Evolutionary conservation across 2,113 vertebrate species (phyloP), one percentile per base, ranked within the genome.

Genomic region (Microcebus griseorufus): DNA sequence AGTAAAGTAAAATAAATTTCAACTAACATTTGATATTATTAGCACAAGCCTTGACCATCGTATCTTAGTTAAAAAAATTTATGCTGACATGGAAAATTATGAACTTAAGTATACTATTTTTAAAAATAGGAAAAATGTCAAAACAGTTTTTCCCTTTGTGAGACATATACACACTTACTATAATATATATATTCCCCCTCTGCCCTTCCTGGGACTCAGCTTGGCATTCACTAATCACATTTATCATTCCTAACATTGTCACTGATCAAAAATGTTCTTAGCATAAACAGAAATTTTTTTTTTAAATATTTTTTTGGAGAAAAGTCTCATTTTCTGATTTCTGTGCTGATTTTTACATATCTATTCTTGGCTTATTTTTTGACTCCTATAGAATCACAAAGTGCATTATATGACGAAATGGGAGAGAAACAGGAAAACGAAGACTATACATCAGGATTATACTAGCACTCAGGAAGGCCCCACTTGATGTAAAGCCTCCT

Each of bases 101-200:
- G 94, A 95, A 80, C 20, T 93, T 65, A 12, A 48, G 95, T 97
- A 95, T 98, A 97, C 95, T 96, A 58, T 95, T 97, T 98, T 93
- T 95, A 92, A 80, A 96, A 97, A 97, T 27, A 97, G 80, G 78
- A 96, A 95, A 95, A 73, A 73, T 89, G 96, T 51, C 42, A 87
- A 88, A 95, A 69, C 85, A 91, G 48, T 62, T 96, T 73, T 75
- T 81, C 75, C 73, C 60, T 82, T 58, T 80, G 58, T 76, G 67
- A 48, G 51, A 72, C 34, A 80, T 70, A 37, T 13, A 82, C 11
- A 39, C 27, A 82, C n/a, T 58, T 10, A 64, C 3, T 45, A 3
- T 58, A 58, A 83, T 5, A 83, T 10, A 45, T 2, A 65, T 1
- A 67, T 23, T 6, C 20, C 3, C 34, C 23, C 39, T 18, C 9